These are phyloP conservation scores for Hyalella azteca DNA, from an alignment of 2,888 invertebrate genomes.

Conservation along the genomic window DNA sequence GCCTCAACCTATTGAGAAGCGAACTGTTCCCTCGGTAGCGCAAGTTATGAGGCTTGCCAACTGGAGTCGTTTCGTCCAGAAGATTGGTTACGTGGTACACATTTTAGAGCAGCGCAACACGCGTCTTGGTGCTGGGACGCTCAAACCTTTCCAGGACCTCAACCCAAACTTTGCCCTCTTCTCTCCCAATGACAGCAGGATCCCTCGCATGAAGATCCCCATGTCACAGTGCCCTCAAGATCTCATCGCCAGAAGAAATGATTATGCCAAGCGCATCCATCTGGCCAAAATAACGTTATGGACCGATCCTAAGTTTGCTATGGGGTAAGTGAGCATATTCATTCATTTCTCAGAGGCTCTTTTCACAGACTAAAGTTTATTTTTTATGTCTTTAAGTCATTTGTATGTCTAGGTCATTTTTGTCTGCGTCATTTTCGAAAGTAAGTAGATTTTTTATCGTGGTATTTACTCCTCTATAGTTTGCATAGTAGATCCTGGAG, in stretches of 20 bases:
- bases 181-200: constrained; percentile 77
- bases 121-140: constrained; percentile 75
- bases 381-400: too few relatives aligned
- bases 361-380: too few relatives aligned
- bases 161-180: constrained; percentile 73
- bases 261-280: constrained; percentile 70
- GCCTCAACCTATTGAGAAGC: neutral
- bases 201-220: constrained; percentile 79
- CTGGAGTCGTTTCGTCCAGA: constrained; percentile 56
- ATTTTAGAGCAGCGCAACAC: constrained; percentile 77
- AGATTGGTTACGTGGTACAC: constrained; percentile 70
- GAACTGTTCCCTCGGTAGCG: constrained; percentile 44
- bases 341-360: too few relatives aligned
- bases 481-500: too few relatives aligned
- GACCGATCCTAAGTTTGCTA: constrained; percentile 71
- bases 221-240: constrained; percentile 71
- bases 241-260: constrained; percentile 66
- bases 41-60: constrained; percentile 45
- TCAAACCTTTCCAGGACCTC: constrained; percentile 69
- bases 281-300: constrained; percentile 75
- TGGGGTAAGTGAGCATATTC: constrained; percentile 70
- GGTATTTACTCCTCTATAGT: too few relatives aligned
- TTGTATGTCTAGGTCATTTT: too few relatives aligned
- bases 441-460: too few relatives aligned
- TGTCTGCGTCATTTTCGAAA: too few relatives aligned